phyloP scores from a whole-genome alignment of 2,113 vertebrate genomes.

The Podilymbus podiceps region DNA sequence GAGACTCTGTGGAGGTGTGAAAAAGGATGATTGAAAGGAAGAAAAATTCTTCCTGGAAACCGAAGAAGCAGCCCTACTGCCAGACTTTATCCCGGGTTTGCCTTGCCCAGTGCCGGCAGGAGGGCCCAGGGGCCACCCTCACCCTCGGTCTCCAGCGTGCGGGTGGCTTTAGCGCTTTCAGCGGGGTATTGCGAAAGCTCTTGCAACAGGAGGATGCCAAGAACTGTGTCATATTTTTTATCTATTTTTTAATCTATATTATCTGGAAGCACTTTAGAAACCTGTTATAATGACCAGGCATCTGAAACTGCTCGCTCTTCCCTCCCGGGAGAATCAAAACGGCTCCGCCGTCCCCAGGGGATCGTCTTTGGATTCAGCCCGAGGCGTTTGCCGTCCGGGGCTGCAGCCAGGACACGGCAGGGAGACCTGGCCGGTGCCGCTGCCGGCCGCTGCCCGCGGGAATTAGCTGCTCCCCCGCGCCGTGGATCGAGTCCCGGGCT shows the following conservation, averaged over 20 bases:
- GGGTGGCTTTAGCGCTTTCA: rapidly evolving
- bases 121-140: too few species aligned
- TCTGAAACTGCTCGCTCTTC: neutral
- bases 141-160: rapidly evolving
- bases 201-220: neutral
- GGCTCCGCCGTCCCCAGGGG: rapidly evolving
- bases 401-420: neutral
- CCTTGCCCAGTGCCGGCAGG: too few species aligned
- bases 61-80: neutral
- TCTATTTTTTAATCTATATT: neutral
- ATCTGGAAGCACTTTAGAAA: neutral
- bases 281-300: neutral
- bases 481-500: neutral
- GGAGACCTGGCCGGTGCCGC: neutral
- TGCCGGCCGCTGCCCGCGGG: rapidly evolving
- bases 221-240: too few species aligned
- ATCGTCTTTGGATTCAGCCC: neutral
- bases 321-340: neutral
- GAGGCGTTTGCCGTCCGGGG: neutral
- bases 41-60: neutral
- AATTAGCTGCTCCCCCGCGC: rapidly evolving
- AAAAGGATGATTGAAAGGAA: neutral
- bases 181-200: neutral
- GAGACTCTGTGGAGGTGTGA: neutral
- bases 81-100: neutral